These are phyloP conservation scores for Gracilinanus agilis DNA, from an alignment of 2,113 vertebrate species.

Conservation along the genomic window DNA sequence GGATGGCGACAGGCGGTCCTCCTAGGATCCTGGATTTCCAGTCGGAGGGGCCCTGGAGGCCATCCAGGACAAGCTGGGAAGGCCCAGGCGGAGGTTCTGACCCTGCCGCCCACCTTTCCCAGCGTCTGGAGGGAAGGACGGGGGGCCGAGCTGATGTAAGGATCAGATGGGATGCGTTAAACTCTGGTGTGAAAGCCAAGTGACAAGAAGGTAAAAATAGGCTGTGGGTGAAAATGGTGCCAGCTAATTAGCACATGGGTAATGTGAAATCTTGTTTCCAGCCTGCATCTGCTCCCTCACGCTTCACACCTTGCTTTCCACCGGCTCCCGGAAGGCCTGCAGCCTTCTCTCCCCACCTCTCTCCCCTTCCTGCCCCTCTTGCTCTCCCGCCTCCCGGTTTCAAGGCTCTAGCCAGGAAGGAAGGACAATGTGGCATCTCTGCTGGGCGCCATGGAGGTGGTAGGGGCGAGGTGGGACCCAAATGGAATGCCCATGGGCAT, in stretches of 20 bases:
- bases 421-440: not conserved
- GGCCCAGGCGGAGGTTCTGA: not conserved
- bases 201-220: conserved; percentile 82
- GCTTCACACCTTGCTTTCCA: conserved; percentile 72
- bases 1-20: conserved; percentile 1
- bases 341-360: not conserved
- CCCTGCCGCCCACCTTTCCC: conserved; percentile 58
- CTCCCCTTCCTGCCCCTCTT: rapidly evolving
- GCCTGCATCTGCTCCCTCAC: conserved; percentile 75
- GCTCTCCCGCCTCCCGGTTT: not conserved
- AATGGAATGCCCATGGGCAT: not conserved
- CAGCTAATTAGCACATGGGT: conserved; percentile 76
- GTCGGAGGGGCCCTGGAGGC: not conserved
- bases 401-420: not conserved
- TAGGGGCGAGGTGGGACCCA: not conserved
- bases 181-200: conserved; percentile 80
- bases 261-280: conserved; percentile 79
- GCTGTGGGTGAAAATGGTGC: conserved; percentile 78
- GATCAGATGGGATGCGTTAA: conserved; percentile 77
- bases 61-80: no score
- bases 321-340: not conserved
- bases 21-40: conserved; percentile 29
- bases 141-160: conserved; percentile 60
- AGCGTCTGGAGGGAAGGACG: conserved; percentile 53
- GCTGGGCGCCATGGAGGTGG: not conserved